Conservation (phyloP, 2,113 vertebrate species). For the Tringa solitaria region DNA sequence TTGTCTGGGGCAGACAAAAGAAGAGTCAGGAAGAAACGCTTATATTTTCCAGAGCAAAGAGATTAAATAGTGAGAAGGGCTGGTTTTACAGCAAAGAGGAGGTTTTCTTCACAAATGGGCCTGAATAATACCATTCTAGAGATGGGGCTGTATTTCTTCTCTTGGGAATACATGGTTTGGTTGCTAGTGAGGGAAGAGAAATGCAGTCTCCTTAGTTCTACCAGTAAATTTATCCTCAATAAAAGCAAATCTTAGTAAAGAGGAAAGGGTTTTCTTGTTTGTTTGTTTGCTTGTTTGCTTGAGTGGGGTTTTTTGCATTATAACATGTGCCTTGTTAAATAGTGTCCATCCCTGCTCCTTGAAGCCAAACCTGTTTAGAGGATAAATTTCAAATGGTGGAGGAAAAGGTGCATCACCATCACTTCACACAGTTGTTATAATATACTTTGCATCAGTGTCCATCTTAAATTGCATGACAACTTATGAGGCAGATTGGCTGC, state of each 20-base stretch:
- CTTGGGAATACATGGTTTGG: neutral
- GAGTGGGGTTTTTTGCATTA: rapidly evolving
- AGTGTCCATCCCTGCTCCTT: neutral
- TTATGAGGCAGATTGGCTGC: neutral
- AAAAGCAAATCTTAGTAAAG: neutral
- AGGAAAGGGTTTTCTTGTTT: neutral
- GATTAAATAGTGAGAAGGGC: neutral
- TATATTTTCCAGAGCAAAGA: neutral
- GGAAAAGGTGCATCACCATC: neutral
- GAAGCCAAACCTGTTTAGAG: neutral
- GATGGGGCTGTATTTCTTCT: neutral
- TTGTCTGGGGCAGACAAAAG: neutral
- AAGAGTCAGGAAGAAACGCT: neutral
- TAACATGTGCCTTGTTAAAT: neutral
- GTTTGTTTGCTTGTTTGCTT: neutral
- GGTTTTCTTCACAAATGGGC: neutral
- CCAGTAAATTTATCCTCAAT: neutral
- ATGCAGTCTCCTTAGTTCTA: neutral
- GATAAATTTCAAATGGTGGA: neutral
- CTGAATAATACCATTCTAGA: neutral
- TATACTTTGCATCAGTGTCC: neutral
- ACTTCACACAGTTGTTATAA: neutral
- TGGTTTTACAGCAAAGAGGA: neutral
- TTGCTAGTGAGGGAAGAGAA: neutral
- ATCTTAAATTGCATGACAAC: neutral